Conservation (phyloP, 2,888 invertebrate genomes). For the Ischnura elegans region DNA sequence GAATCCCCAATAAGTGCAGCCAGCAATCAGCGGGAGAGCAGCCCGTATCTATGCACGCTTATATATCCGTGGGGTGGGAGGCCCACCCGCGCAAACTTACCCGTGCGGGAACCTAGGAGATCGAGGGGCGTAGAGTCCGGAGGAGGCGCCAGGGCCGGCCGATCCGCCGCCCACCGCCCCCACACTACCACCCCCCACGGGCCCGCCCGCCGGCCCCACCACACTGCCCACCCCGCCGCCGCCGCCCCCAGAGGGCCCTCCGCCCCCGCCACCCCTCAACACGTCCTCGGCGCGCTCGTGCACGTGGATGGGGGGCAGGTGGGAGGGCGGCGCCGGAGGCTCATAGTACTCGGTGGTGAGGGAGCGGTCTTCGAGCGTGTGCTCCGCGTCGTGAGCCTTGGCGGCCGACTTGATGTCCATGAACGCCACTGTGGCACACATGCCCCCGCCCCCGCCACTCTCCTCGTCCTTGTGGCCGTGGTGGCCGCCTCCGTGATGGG, state of each 20-base stretch:
- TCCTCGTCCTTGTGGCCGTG: constrained; percentile 77
- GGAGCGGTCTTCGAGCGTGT: constrained; percentile 91
- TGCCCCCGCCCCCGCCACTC: constrained; percentile 82
- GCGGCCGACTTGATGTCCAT: constrained; percentile 98
- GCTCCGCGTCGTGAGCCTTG: constrained; percentile 94
- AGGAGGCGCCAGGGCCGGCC: constrained; percentile 77
- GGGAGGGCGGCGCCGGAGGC: constrained; percentile 83
- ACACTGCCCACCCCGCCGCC: constrained; percentile 51
- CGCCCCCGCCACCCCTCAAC: constrained; percentile 32
- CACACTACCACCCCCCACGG: constrained; percentile 75
- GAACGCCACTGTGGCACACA: constrained; percentile 95
- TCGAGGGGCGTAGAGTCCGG: constrained; percentile 74
- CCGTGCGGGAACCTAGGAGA: constrained; percentile 80
- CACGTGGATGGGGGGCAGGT: constrained; percentile 75
- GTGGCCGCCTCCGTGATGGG: constrained; percentile 77
- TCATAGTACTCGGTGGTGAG: constrained; percentile 96
- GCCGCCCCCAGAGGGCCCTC: constrained; percentile 32
- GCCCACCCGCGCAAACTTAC: constrained; percentile 76
- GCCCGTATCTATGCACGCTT: not conserved
- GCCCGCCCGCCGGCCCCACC: not conserved
- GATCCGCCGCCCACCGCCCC: constrained; percentile 80
- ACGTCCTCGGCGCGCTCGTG: constrained; percentile 69
- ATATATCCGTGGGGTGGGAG: not conserved
- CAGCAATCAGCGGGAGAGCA: constrained; percentile 29
- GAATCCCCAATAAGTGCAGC: constrained; percentile 8